A percentile compares a stretch with the other conserved stretches of the same genome.
Conservation (phyloP, 2,113 vertebrate genomes). For the Vidua macroura region DNA sequence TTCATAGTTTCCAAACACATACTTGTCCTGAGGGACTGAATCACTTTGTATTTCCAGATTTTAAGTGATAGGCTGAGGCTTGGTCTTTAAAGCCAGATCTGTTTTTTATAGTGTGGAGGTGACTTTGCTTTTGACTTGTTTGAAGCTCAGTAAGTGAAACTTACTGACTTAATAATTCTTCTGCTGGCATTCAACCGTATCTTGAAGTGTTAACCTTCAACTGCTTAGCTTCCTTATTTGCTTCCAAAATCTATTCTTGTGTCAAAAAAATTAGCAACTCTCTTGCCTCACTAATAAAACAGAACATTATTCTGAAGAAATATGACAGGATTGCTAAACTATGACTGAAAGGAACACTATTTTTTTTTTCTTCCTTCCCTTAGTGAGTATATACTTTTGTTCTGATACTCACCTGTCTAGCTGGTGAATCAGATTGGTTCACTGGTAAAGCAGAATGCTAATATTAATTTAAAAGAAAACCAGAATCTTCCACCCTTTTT, state of each 20-base stretch:
- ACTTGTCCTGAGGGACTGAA: constrained; percentile 10
- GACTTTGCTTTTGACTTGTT: background rate
- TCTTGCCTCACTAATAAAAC: background rate
- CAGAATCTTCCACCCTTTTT: background rate
- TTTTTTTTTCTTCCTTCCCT: background rate
- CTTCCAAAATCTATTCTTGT: background rate
- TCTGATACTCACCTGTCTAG: background rate
- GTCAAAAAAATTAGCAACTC: background rate
- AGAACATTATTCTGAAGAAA: background rate
- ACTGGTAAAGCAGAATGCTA: background rate
- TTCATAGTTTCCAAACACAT: constrained; percentile 27
- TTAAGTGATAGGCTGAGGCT: background rate
- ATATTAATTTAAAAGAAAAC: background rate
- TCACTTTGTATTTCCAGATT: background rate
- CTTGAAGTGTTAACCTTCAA: background rate
- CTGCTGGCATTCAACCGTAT: background rate
- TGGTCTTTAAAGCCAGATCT: background rate
- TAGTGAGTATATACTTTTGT: background rate
- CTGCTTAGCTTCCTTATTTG: background rate
- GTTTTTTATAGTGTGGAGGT: background rate
- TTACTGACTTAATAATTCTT: background rate
- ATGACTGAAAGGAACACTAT: background rate
- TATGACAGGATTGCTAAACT: background rate
- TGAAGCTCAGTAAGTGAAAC: background rate
- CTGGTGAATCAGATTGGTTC: background rate